Evolutionary conservation across 2,888 invertebrate genomes (phyloP), one percentile per base, ranked within the genome.

Genomic region (Drosophila anomelani): DNA sequence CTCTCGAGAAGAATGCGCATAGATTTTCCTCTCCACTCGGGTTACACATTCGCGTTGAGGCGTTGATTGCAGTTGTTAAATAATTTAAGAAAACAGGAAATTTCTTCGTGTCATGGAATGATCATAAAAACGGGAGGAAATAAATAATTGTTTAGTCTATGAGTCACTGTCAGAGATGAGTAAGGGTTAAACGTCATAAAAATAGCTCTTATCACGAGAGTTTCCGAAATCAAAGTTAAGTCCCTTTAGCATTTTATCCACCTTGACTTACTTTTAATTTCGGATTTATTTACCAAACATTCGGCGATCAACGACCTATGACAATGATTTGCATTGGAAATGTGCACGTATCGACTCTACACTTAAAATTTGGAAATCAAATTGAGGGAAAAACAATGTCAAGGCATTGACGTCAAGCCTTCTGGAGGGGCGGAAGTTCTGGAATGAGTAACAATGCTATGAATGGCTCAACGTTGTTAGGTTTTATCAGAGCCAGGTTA

Each of bases 271-370:
- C 17, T 20, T 20, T 43, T 43, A 17, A 2, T 41, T 17, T 41
- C 4, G 32, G 32, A 17, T 49, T 49, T 17, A 7, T 17, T 49
- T 49, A 32, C 20, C 3, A 10, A n/a, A 38, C 38, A 38, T 15
- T 9, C 23, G 9, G 46, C 15, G 76, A 66, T 46, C 86, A 75
- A 64, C 29, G 57, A 80, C 69, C 89, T 66, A 49, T 54, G 68
- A 8, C 60, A 78, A 74, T 36, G 15, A 67, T 86, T 83, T 61
- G 55, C 68, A 83, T 83, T 88, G 81, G 26, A 38, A 76, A 78
- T 74, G 26, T 26, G 3, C 1, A 7, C 23, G 4, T 3, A 23
- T 23, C 23, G 23, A 23, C 3, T 23, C 6, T 38, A 23, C 9
- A 29, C 34, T 15, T 29, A 20, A 29, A 55, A 57, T 57, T 47